Conservation (phyloP, 2,888 invertebrate genomes). For the Cremastobaeus sp. region DNA sequence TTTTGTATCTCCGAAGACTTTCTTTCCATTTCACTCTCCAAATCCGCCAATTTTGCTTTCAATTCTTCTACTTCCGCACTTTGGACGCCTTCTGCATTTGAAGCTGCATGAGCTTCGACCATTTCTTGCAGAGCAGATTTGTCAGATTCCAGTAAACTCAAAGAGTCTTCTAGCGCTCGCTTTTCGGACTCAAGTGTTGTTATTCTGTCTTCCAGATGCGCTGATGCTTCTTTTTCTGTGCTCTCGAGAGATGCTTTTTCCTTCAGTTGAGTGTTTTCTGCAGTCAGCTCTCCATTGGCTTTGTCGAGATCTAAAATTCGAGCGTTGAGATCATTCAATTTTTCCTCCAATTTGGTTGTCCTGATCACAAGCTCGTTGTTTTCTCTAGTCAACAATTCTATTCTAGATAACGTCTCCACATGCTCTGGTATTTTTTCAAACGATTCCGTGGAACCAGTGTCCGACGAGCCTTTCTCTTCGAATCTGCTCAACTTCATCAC, state of each 20-base stretch:
- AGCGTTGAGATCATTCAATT: slow-evolving; percentile 60
- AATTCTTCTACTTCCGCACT: slow-evolving; percentile 80
- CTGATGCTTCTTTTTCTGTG: slow-evolving; percentile 71
- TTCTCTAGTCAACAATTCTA: slow-evolving; percentile 70
- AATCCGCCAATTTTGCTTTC: slow-evolving; percentile 80
- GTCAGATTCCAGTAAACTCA: background rate
- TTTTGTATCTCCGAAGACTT: slow-evolving; percentile 77
- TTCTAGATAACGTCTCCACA: slow-evolving; percentile 65
- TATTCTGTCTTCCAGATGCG: too few species aligned
- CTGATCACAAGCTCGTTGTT: slow-evolving; percentile 73
- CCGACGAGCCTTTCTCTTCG: slow-evolving; percentile 75
- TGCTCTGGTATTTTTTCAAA: slow-evolving; percentile 75
- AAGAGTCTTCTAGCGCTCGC: too few species aligned
- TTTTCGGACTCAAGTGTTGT: too few species aligned
- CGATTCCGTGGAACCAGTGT: slow-evolving; percentile 75
- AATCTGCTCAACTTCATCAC: slow-evolving; percentile 69
- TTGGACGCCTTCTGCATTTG: slow-evolving; percentile 83
- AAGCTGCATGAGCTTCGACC: slow-evolving; percentile 79
- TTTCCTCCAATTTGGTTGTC: slow-evolving; percentile 71
- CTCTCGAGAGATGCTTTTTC: slow-evolving; percentile 59
- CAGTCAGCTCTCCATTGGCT: slow-evolving; percentile 34
- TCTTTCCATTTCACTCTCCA: slow-evolving; percentile 69
- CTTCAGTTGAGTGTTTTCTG: slow-evolving; percentile 66
- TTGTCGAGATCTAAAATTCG: slow-evolving; percentile 35
- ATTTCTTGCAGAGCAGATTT: slow-evolving; percentile 67